Conservation (phyloP, 1,140 invertebrate genomes). For the Drosophila quadrilineata region DNA sequence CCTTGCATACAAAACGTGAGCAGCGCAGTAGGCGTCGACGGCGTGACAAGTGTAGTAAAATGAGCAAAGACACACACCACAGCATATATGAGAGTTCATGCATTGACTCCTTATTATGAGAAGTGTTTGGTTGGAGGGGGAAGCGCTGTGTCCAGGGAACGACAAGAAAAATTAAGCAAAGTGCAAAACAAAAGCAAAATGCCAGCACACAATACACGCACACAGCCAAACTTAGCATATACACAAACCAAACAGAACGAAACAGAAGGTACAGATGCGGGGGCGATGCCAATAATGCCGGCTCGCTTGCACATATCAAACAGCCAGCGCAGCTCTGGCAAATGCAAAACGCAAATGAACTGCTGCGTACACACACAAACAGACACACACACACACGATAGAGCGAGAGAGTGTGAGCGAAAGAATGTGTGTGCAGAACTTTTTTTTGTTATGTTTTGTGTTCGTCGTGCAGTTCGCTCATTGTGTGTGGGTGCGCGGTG, state of each 20-base stretch:
- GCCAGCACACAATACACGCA: slow-evolving; percentile 41
- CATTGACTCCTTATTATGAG: no score
- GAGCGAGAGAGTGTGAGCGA: slow-evolving; percentile 12
- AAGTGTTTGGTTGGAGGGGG: no score
- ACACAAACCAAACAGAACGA: slow-evolving; percentile 3
- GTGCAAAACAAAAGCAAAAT: slow-evolving; percentile 52
- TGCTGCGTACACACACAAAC: slow-evolving; percentile 10
- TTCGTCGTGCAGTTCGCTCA: not conserved
- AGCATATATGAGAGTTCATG: no score
- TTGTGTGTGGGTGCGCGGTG: not conserved
- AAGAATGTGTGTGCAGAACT: slow-evolving; percentile 37
- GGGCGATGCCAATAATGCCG: slow-evolving; percentile 55
- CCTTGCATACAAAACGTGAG: slow-evolving; percentile 43
- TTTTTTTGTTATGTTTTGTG: slow-evolving; percentile 8
- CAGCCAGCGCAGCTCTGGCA: not conserved
- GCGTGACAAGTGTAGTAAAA: slow-evolving; percentile 65
- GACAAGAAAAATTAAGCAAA: slow-evolving; percentile 51
- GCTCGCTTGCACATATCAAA: slow-evolving; percentile 35
- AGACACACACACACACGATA: no score
- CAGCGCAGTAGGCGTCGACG: slow-evolving; percentile 31
- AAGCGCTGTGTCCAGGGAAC: slow-evolving; percentile 52
- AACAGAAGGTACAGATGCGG: slow-evolving; percentile 44
- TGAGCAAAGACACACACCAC: slow-evolving; percentile 41
- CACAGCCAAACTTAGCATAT: slow-evolving; percentile 10
- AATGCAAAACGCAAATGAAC: slow-evolving; percentile 28